phyloP scores from a whole-genome alignment of 2,113 vertebrate species.

The Genyomyrus donnyi region DNA sequence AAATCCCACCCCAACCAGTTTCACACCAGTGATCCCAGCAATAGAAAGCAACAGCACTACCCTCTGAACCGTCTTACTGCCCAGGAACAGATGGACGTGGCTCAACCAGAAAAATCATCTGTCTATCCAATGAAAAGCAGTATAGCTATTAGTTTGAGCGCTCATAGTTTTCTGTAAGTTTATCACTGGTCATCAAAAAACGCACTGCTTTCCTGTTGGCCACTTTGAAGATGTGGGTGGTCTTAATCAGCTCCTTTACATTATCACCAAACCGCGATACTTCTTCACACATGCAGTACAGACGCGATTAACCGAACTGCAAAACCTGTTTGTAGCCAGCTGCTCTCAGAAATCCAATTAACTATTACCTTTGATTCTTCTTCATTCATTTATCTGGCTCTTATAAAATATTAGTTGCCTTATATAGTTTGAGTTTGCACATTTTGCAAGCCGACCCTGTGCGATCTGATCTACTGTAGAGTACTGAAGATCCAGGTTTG shows the following conservation, averaged over 20 bases:
- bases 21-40: neutral
- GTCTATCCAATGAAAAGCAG: neutral
- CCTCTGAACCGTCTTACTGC: neutral
- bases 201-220: neutral
- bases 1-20: neutral
- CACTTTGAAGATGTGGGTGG: neutral
- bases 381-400: neutral
- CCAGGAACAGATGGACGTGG: neutral
- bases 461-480: neutral
- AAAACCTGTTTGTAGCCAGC: neutral
- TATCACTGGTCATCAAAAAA: neutral
- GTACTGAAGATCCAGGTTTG: neutral
- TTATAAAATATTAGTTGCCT: neutral
- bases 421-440: neutral
- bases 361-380: neutral
- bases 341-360: neutral
- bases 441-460: neutral
- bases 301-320: neutral
- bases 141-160: neutral
- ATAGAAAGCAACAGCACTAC: neutral
- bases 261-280: neutral
- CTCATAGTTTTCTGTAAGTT: neutral
- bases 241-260: neutral
- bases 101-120: neutral
- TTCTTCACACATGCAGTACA: neutral